Evolutionary conservation across 2,888 invertebrate species (phyloP).

Genomic region (Noctua janthe): DNA sequence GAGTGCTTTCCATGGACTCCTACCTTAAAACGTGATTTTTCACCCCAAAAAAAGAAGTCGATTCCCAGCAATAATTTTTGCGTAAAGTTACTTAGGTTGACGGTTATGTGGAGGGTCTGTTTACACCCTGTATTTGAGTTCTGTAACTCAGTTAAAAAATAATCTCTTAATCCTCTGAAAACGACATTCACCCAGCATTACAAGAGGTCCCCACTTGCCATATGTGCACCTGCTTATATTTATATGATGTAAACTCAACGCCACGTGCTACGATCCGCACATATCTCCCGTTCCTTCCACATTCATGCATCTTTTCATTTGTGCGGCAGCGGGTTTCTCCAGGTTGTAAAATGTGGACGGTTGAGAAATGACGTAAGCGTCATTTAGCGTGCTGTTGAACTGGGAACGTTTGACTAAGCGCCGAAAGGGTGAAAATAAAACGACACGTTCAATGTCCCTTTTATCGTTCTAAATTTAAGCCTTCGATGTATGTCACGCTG

Average conservation of each 20-base stretch:
- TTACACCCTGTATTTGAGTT: too few relatives aligned
- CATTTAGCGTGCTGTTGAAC: background rate
- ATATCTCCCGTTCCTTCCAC: conserved; percentile 31
- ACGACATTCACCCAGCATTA: background rate
- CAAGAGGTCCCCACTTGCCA: background rate
- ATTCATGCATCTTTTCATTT: conserved; percentile 49
- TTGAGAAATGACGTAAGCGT: background rate
- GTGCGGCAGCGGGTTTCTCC: background rate
- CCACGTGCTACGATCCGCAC: conserved; percentile 23
- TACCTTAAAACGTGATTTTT: too few relatives aligned
- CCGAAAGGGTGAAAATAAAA: background rate
- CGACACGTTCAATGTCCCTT: background rate
- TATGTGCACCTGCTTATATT: background rate
- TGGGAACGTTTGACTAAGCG: background rate
- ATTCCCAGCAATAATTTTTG: too few relatives aligned
- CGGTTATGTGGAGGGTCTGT: too few relatives aligned
- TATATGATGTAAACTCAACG: conserved; percentile 4
- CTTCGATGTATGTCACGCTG: conserved; percentile 20
- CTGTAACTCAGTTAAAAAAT: background rate
- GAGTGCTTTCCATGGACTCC: too few relatives aligned
- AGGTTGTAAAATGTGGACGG: conserved; percentile 14
- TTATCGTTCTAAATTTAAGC: background rate
- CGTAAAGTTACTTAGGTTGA: too few relatives aligned
- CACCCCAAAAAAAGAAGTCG: too few relatives aligned
- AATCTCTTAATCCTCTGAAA: background rate